A percentile compares a stretch with the other conserved stretches of the same genome.
phyloP scores from a whole-genome alignment of 2,888 invertebrate genomes.

The Spilosoma lubricipeda region DNA sequence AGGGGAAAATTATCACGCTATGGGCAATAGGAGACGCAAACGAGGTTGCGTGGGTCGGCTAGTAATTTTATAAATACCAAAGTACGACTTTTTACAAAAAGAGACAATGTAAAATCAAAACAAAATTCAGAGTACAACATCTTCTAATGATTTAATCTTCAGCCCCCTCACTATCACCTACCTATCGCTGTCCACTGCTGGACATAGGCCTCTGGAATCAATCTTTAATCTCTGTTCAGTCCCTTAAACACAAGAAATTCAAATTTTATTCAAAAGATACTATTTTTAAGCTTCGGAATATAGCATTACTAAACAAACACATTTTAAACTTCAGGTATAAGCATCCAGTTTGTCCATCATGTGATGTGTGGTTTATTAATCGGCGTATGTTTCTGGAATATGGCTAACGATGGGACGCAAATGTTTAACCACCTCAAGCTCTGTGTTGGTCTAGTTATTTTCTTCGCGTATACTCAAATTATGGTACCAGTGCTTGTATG shows the following conservation, averaged over 20 bases:
- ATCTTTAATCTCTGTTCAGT: background rate
- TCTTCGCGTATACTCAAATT: slow-evolving; percentile 89
- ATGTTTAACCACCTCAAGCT: slow-evolving; percentile 90
- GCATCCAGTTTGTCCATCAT: slow-evolving; percentile 88
- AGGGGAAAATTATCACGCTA: too few relatives aligned
- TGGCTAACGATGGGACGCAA: slow-evolving; percentile 88
- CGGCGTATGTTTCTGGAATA: slow-evolving; percentile 87
- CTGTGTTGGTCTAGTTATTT: slow-evolving; percentile 88
- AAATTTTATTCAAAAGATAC: background rate
- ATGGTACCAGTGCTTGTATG: slow-evolving; percentile 90
- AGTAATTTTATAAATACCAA: too few relatives aligned
- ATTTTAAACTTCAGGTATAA: slow-evolving; percentile 72
- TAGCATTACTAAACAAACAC: background rate
- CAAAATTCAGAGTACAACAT: background rate
- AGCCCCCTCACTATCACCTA: too few relatives aligned
- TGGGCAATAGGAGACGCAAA: too few relatives aligned
- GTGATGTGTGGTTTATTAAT: slow-evolving; percentile 86
- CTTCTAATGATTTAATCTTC: background rate
- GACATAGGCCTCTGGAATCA: too few relatives aligned
- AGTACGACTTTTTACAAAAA: too few relatives aligned
- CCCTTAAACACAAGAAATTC: background rate
- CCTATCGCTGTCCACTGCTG: too few relatives aligned
- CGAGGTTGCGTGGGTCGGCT: too few relatives aligned
- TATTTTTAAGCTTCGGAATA: background rate
- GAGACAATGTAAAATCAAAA: background rate